These are phyloP conservation scores for Platynereis dumerilii DNA, from an alignment of 2,888 invertebrate species.

Conservation along the genomic window DNA sequence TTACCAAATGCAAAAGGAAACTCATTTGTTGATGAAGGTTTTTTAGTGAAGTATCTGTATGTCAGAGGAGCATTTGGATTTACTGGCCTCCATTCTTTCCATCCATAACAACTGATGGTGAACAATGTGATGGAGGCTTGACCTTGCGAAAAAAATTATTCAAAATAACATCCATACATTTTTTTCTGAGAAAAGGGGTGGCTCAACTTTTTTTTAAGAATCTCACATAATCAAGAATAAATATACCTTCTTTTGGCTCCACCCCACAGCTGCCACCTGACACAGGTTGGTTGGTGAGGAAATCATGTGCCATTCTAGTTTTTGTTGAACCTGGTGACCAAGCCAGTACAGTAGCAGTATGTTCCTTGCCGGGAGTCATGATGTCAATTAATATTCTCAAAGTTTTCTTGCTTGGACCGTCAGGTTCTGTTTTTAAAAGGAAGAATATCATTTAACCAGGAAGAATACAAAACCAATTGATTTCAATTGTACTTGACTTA, in stretches of 20 bases:
- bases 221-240: too few relatives aligned
- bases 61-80: not conserved
- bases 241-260: not conserved
- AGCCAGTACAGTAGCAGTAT: too few relatives aligned
- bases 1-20: not conserved
- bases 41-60: not conserved
- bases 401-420: too few relatives aligned
- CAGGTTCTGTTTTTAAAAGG: too few relatives aligned
- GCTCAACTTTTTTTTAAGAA: too few relatives aligned
- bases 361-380: too few relatives aligned
- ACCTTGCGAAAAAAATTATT: not conserved
- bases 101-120: not conserved
- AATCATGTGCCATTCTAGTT: not conserved
- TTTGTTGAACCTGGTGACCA: not conserved
- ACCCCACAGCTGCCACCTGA: constrained; percentile 7
- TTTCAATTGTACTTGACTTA: too few relatives aligned
- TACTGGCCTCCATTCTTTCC: constrained; percentile 10
- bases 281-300: constrained; percentile 7
- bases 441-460: too few relatives aligned
- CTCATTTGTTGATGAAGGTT: not conserved
- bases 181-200: too few relatives aligned
- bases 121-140: constrained; percentile 1
- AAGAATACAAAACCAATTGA: too few relatives aligned
- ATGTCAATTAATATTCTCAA: too few relatives aligned
- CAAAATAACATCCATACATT: too few relatives aligned